These are phyloP conservation scores for Temnopleurus reevesii DNA, from an alignment of 53 echinoderm and acorn worm genomes.

Conservation along the genomic window DNA sequence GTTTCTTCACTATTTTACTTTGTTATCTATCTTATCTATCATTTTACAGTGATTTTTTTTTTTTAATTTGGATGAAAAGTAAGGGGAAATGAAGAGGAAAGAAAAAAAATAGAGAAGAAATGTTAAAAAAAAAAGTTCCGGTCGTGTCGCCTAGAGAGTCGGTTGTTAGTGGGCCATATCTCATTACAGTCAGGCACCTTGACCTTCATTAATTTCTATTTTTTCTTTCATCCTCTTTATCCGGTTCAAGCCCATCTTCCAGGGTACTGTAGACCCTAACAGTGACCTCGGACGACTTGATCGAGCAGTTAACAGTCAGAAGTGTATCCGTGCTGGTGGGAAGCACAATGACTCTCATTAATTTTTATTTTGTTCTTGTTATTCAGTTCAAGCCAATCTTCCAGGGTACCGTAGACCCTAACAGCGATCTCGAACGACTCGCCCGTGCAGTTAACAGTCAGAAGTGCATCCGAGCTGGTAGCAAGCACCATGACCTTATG, in stretches of 20 bases:
- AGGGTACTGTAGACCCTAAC: slow-evolving; percentile 93
- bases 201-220: no score
- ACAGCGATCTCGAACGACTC: slow-evolving; percentile 86
- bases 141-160: no score
- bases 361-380: not conserved
- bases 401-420: slow-evolving; percentile 92
- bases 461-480: slow-evolving; percentile 98
- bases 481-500: no score
- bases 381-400: slow-evolving; percentile 95
- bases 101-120: no score
- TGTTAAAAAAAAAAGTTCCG: no score
- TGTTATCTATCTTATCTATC: no score
- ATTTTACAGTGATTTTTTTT: no score
- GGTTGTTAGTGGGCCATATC: no score
- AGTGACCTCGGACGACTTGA: slow-evolving; percentile 85
- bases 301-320: slow-evolving; percentile 96
- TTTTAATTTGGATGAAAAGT: no score
- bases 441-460: slow-evolving; percentile 93
- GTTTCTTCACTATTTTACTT: no score
- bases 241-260: slow-evolving; percentile 95
- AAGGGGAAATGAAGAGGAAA: no score
- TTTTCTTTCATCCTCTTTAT: not conserved
- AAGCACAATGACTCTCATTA: slow-evolving; percentile 98
- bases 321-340: slow-evolving; percentile 98
- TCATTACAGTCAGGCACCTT: no score